Conservation (phyloP, 2,797 vertebrate species). For the Sebastes miniatus region DNA sequence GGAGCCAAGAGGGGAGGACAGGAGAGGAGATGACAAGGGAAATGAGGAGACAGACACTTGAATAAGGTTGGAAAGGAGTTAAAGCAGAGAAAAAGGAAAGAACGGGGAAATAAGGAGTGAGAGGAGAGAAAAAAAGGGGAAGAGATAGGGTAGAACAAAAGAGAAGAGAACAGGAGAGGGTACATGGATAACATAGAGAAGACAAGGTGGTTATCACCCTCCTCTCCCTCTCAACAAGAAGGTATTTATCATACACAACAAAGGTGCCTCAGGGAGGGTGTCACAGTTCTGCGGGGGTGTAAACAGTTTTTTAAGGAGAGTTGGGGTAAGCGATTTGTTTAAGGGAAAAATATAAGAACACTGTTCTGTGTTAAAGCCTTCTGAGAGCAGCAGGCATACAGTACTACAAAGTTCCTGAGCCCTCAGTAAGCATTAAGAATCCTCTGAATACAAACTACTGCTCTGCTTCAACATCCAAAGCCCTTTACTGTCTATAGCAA, state of each 20-base stretch:
- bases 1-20: constrained; percentile 48
- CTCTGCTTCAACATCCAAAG: constrained; percentile 67
- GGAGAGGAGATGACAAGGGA: constrained; percentile 14
- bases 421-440: constrained; percentile 74
- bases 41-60: neutral
- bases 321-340: constrained; percentile 54
- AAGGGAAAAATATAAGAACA: constrained; percentile 62
- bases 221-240: constrained; percentile 53
- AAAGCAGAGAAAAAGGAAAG: neutral
- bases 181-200: constrained; percentile 16
- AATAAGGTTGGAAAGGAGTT: neutral
- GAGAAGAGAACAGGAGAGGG: constrained; percentile 1
- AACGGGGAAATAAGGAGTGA: neutral
- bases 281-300: constrained; percentile 81
- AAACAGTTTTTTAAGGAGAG: constrained; percentile 77
- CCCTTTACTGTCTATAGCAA: constrained; percentile 64
- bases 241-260: constrained; percentile 65
- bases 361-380: constrained; percentile 75
- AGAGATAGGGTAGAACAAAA: neutral
- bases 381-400: constrained; percentile 73
- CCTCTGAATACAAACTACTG: constrained; percentile 66
- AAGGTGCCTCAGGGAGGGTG: constrained; percentile 54
- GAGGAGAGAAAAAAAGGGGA: neutral
- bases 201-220: constrained; percentile 39
- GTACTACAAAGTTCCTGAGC: constrained; percentile 81